Base-by-base conservation (phyloP, 2,888 invertebrate genomes). In the Tineola bisselliella region DNA sequence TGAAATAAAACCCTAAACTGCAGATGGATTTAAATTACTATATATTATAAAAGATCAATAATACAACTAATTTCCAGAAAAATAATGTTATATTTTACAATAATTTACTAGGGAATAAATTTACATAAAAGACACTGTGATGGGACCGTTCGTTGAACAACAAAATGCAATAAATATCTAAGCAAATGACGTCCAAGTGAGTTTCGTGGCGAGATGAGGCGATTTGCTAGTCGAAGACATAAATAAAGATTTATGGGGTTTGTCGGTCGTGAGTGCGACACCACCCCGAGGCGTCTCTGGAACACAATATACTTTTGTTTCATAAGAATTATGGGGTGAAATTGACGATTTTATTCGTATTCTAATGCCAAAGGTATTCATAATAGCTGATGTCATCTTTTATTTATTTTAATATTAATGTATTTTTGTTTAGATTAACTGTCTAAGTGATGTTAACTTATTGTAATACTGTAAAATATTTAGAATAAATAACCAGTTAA, bases 81-180 rank as follows among this genome's bases (percentile, higher is more conserved):
- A n/a, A n/a, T n/a, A n/a, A n/a, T n/a, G n/a, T n/a, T n/a, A 25
- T 25, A 54, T 54, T 54, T 54, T 19, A 58, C 15, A 15, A 33
- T 58, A 56, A 80, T 82, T 81, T 72, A 79, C 76, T 82, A 82
- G 78, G 76, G 74, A 81, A 82, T 84, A 81, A 78, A 83, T 84
- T 82, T 80, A 75, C 77, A 80, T 80, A 81, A 78, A 70, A 69
- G 74, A 70, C 71, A 70, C 71, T 71, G 70, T 71, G 72, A 72
- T 67, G 67, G 33, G 15, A 33, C 58, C 31, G 58, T 58, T 58
- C 1, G 58, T 12, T 33, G 58, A 54, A 58, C 15, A 33, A 56
- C 56, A 56, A 33, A 71, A 70, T 66, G 76, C 70, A 74, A 77
- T 80, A 79, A 81, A 79, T 81, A 76, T 74, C 68, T 70, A 69